A percentile compares a stretch with the other conserved stretches of the same genome.
Evolutionary conservation across 2,888 invertebrate species (phyloP).

Genomic region (Lydus trimaculatus): DNA sequence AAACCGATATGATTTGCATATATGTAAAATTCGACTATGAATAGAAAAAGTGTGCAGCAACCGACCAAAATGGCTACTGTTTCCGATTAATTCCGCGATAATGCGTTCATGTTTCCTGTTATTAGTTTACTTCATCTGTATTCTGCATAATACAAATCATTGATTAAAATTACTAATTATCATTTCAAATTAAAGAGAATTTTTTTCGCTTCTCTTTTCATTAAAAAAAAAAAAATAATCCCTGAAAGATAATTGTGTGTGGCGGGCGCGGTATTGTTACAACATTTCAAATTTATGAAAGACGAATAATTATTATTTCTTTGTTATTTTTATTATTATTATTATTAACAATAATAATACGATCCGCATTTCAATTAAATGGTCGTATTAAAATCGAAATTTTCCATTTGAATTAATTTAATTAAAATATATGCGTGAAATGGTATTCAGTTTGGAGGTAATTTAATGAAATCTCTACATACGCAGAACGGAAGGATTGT

Average conservation of each 20-base stretch:
- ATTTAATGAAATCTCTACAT: neutral
- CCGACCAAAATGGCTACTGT: conserved; percentile 20
- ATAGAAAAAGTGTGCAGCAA: neutral
- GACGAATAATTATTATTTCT: neutral
- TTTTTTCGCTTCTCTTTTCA: neutral
- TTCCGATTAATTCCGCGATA: conserved; percentile 31
- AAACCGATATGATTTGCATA: too few species aligned
- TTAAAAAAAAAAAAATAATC: too few species aligned
- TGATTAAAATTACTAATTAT: too few species aligned
- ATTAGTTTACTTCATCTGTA: conserved; percentile 16
- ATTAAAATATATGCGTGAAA: neutral
- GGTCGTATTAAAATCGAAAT: neutral
- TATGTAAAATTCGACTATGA: too few species aligned
- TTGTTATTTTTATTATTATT: neutral
- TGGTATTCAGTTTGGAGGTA: neutral
- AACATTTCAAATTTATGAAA: too few species aligned
- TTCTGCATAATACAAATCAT: too few species aligned
- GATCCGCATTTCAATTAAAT: neutral
- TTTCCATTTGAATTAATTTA: neutral
- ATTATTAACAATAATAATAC: neutral
- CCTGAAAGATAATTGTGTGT: too few species aligned
- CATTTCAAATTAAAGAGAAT: neutral
- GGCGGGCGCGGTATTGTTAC: too few species aligned
- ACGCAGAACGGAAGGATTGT: neutral
- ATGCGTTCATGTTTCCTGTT: conserved; percentile 14